Evolutionary conservation across 2,888 invertebrate species (phyloP), one percentile per base, ranked within the genome.

Genomic region (Ametastegia equiseti): DNA sequence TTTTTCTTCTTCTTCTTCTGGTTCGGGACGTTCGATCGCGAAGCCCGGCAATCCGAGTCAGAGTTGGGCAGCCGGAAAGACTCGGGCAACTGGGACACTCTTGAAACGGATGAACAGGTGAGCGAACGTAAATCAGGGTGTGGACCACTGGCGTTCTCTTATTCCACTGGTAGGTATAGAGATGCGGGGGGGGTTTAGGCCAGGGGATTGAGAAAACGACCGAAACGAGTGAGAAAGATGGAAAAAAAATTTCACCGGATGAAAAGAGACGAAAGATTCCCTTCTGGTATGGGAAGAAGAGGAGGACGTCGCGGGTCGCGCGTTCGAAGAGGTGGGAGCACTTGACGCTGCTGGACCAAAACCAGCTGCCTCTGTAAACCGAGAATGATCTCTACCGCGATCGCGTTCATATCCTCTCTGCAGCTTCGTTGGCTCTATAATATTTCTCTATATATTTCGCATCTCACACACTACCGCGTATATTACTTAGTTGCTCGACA

Each of bases 91-190:
- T 89, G 88, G 89, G 88, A 86, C 88, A 89, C 88, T 85, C 86
- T 88, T 88, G 88, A 90, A 87, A 88, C 88, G 89, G 88, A 89
- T 87, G 89, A 90, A 87, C 90, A 89, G 90, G 90, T 90, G 90
- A 89, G 84, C 87, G 85, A 83, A 87, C 85, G 88, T 90, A 90
- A 90, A 90, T 90, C 89, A 88, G 89, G 88, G 88, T 87, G n/a
- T 30, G 87, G 85, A 84, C 84, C 71, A 83, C 33, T 60, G 30
- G 60, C n/a, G 30, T 15, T 13, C 60, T 30, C 9, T 9, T 42
- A 5, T 9, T n/a, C n/a, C n/a, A n/a, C n/a, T n/a, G n/a, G n/a
- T n/a, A n/a, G n/a, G n/a, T n/a, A n/a, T n/a, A n/a, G n/a, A n/a
- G n/a, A n/a, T n/a, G 47, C 39, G 65, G 54, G 78, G 81, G n/a